Percentiles rank a stretch among this genome's conserved stretches.
Evolutionary conservation across 1,140 invertebrate species (phyloP).

Genomic region (Drosophila ironensis): DNA sequence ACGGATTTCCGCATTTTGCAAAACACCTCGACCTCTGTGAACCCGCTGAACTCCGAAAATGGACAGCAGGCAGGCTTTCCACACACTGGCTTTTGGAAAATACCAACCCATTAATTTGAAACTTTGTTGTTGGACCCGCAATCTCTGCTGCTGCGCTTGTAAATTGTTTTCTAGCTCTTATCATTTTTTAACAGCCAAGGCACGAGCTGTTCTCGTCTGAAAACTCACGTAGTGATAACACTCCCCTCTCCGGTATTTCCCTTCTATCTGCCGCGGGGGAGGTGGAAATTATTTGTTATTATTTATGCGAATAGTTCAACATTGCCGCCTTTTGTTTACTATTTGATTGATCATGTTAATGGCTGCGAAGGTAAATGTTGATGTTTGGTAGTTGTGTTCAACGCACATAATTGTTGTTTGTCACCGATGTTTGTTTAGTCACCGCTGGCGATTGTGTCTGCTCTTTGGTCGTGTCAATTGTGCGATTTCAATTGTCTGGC

Average conservation of each 20-base stretch:
- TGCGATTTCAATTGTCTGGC: constrained; percentile 14
- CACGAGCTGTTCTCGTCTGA: constrained; percentile 6
- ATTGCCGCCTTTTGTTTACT: constrained; percentile 10
- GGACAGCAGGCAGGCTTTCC: constrained; percentile 2
- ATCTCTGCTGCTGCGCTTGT: constrained; percentile 9
- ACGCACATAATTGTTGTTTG: constrained; percentile 13
- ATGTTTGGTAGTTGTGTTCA: constrained; percentile 15
- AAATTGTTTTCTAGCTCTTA: background rate
- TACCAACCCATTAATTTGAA: background rate
- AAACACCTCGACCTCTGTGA: constrained; percentile 25
- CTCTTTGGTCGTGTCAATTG: constrained; percentile 14
- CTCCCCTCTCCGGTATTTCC: constrained; percentile 5
- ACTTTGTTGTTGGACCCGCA: constrained; percentile 5
- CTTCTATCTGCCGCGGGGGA: background rate
- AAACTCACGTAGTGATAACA: constrained; percentile 25
- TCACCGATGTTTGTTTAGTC: no score
- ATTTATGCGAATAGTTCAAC: constrained; percentile 29
- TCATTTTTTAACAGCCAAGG: constrained; percentile 1
- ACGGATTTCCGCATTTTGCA: constrained; percentile 70
- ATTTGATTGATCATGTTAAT: constrained; percentile 35
- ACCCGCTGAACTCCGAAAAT: constrained; percentile 52
- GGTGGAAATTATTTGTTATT: constrained; percentile 29
- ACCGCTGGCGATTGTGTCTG: no score
- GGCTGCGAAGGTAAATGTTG: constrained; percentile 17
- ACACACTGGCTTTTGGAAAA: background rate